Base-by-base conservation (phyloP, 2,888 invertebrate genomes). In the Drosophila meridiana region DNA sequence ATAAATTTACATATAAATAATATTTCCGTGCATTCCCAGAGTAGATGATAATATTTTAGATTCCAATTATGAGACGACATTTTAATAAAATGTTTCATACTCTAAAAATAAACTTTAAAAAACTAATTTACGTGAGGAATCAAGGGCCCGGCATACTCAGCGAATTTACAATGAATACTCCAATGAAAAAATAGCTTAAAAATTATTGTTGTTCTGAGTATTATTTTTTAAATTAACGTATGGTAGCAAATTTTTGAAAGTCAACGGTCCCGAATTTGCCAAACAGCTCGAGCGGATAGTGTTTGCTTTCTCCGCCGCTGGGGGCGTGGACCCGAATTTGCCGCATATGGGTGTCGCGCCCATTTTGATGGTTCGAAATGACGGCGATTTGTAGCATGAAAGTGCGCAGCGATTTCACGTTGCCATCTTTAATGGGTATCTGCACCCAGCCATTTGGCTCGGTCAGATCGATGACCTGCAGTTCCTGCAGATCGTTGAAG, bases 331-430 rank as follows among this genome's bases (percentile, higher is more conserved):
- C 96, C 93, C 98, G 98, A 70, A 99, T 98, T 93, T 98, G 98
- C 62, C 99, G 95, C 95, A 99, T 97, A 91, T 99, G 99, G 1
- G 99, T 99, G 92, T 99, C 99, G 74, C 99, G 94, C 4, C 99
- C 99, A 94, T 99, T 99, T 93, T 99, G 99, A 93, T 99, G 99
- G 93, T 99, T 99, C 83, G 98, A 98, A 53, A 99, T 95, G 1
- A 99, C 98, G 26, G 98, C 98, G 83, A 99, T 97, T 93, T 99
- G 99, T 62, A 99, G 96, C 97, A 98, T 98, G 91, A 98, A 99
- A 20, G 99, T 98, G 84, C 99, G 95, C 56, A 99, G 97, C 3
- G 98, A 97, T 82, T 96, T 95, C 45, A 97, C 97, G 81, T 96
- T 95, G 57, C 97, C 96, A 92, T 98, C 98, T 93, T 97, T 97